Evolutionary conservation across 2,888 invertebrate genomes (phyloP), one percentile per base, ranked within the genome.

Genomic region (Drosophila fungiperda): DNA sequence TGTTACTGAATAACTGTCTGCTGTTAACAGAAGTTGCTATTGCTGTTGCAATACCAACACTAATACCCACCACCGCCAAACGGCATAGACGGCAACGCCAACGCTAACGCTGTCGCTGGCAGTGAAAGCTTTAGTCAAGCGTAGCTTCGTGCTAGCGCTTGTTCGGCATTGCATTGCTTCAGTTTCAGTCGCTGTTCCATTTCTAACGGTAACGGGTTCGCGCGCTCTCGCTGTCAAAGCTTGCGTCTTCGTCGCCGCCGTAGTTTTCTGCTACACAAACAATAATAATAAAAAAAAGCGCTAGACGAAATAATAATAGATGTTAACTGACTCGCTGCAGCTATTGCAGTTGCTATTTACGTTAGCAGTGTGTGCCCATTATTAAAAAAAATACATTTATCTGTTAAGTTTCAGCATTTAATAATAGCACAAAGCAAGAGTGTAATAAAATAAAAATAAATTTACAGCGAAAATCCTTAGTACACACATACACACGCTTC

Each of bases 371-470:
- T 36, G 60, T 70, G 67, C 57, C 57, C 57, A 60, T 54, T 59
- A 82, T 45, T 52, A 52, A 45, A 58, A 61, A 61, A 3, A 26
- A 32, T 50, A 55, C 59, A 50, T 20, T 57, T 32, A 60, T 52
- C 40, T 40, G 38, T 12, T 40, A 48, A 52, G 32, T 9, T 29
- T 40, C 20, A 48, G n/a, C 38, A 36, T 52, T 48, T 29, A 42
- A 52, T 60, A 68, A 61, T 67, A 55, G 15, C 57, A 11, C 26
- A 49, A 50, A 54, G 35, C 33, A 36, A 48, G 54, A 72, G 86
- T 82, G 88, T 62, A 69, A 80, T 82, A 75, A 89, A 88, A 85
- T 73, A 80, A 82, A 85, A 79, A 88, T 82, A 79, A 85, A 72
- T 85, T 70, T 54, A 85, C 83, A 85, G 71, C 83, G 83, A 88